Evolutionary conservation across 2,888 invertebrate species (phyloP).

Genomic region (Allygus modestus): DNA sequence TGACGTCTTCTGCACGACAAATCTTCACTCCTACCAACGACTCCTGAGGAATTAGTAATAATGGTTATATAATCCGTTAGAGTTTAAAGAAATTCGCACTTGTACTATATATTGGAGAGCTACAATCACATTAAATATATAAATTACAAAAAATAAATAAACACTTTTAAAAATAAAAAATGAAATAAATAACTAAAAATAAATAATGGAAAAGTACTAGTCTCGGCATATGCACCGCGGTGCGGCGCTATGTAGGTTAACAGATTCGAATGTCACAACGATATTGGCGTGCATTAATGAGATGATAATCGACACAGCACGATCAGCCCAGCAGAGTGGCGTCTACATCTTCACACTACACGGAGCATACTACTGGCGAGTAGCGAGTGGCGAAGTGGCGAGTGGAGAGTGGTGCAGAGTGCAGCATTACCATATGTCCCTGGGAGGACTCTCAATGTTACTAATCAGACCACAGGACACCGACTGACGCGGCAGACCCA

Average conservation of each 20-base stretch:
- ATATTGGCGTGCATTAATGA: neutral
- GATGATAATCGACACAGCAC: neutral
- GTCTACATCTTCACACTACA: slow-evolving; percentile 27
- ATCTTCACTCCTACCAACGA: neutral
- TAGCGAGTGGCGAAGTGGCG: neutral
- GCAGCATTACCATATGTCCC: slow-evolving; percentile 4
- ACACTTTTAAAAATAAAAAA: neutral
- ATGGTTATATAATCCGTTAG: no score
- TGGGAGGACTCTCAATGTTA: slow-evolving; percentile 4
- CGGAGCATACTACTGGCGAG: neutral
- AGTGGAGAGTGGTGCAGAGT: neutral
- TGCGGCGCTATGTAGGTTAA: neutral
- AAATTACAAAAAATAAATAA: neutral
- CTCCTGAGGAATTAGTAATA: neutral
- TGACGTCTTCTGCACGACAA: neutral
- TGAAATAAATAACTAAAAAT: neutral
- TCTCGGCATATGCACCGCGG: neutral
- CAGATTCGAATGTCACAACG: neutral
- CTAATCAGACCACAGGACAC: neutral
- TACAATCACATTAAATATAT: neutral
- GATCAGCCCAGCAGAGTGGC: neutral
- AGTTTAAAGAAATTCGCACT: no score
- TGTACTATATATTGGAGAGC: no score
- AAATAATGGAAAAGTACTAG: neutral
- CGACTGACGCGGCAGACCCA: neutral